Base-by-base conservation (phyloP, 2,113 vertebrate species). In the Cyprinodon brontotheroides region DNA sequence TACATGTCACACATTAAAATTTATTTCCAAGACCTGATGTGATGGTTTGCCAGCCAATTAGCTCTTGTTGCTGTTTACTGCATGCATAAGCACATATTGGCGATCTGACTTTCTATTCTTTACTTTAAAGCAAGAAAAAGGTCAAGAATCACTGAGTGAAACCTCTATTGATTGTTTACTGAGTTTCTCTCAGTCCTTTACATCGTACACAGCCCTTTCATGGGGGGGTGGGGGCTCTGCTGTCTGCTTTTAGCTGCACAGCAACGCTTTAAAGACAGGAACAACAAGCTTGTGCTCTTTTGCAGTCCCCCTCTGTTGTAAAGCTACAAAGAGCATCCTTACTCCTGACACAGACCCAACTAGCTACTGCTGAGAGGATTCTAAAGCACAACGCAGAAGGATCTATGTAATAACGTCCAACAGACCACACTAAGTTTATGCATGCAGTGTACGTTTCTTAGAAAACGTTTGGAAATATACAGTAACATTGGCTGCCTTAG, bases 231-330 rank as follows among this genome's bases (percentile, higher is more conserved):
- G 41, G 74, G 75, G 67, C 60, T 17, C 72, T 84, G 22, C 75
- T 86, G 82, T 75, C 84, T 79, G 29, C 61, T 1, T 70, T 41
- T 75, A 72, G 79, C 81, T 80, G 76, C 47, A 10, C 22, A 3
- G 3, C 36, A 61, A 77, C 65, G 75, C 78, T 80, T 81, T 77
- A 72, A 79, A 79, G 64, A 50, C 72, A 17, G 0, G 61, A 83
- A 79, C 67, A 77, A 65, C 69, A 50, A 70, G 62, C 80, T 66
- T 43, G 45, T 64, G 70, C 74, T 74, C 65, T 72, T 43, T 57
- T 6, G 68, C 29, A n/a, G 65, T 15, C 65, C 22, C 38, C 64
- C 4, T 75, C 53, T 68, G 75, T 70, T 43, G 6, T 4, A 48
- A 60, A 29, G 72, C 77, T 3, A 13, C 29, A 40, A 65, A 70